phyloP scores from a whole-genome alignment of 2,113 vertebrate genomes.

The Atlantisia rogersi region DNA sequence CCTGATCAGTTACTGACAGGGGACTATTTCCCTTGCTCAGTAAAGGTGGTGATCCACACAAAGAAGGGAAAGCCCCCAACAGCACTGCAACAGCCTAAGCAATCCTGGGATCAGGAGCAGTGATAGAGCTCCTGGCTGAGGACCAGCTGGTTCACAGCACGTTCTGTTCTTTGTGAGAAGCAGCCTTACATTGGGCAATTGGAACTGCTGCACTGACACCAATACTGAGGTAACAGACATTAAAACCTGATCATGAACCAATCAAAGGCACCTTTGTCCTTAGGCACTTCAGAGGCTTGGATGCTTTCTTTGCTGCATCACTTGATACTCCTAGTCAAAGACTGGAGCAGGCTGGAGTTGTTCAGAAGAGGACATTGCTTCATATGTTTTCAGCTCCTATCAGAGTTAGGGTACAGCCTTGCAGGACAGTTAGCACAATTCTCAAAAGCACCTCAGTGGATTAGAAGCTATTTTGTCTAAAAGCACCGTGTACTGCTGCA shows the following conservation, averaged over 20 bases:
- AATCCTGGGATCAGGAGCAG: rapidly evolving
- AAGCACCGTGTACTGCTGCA: not conserved
- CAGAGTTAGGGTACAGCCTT: not conserved
- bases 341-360: rapidly evolving
- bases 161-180: not conserved
- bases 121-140: not conserved
- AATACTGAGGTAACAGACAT: not conserved
- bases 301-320: not conserved
- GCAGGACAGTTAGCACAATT: not conserved
- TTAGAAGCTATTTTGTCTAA: not conserved
- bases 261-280: not conserved
- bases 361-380: not conserved
- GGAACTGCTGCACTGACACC: not conserved
- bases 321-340: not conserved
- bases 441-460: not conserved
- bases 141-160: rapidly evolving
- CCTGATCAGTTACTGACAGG: rapidly evolving
- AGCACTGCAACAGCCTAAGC: rapidly evolving
- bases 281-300: not conserved
- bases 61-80: not conserved
- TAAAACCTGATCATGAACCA: not conserved
- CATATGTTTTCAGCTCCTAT: rapidly evolving
- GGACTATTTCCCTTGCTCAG: not conserved
- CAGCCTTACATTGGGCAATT: not conserved
- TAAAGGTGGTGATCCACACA: rapidly evolving